A percentile compares a stretch with the other conserved stretches of the same genome.
Evolutionary conservation across 2,797 vertebrate genomes (phyloP).

Genomic region (Capromys pilorides): DNA sequence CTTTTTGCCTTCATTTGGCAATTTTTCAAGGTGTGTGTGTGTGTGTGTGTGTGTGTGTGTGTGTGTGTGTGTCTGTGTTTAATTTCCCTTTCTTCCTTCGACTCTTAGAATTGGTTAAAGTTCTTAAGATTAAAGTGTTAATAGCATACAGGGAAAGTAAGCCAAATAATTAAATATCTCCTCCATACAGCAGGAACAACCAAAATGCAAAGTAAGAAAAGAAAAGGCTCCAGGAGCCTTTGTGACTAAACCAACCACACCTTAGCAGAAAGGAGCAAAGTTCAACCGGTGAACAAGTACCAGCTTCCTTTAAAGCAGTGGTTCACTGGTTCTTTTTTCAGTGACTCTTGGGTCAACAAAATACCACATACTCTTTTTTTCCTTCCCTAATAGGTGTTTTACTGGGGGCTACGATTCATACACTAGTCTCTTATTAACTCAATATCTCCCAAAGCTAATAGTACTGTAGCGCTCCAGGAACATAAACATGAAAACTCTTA

Average conservation of each 20-base stretch:
- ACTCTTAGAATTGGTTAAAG: background rate
- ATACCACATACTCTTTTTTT: background rate
- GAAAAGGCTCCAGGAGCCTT: conserved; percentile 41
- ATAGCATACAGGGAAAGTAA: background rate
- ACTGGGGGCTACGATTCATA: background rate
- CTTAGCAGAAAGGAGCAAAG: conserved; percentile 48
- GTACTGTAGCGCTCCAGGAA: background rate
- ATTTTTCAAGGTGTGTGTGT: background rate
- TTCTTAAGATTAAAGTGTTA: conserved; percentile 17
- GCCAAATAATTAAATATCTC: conserved; percentile 21
- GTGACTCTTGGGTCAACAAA: conserved; percentile 7
- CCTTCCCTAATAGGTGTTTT: background rate
- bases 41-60: background rate
- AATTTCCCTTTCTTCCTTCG: background rate
- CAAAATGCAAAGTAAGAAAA: conserved; percentile 43
- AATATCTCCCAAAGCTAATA: background rate
- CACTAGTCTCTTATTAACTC: background rate
- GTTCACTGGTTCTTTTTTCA: conserved; percentile 22
- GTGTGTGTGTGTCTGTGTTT: background rate
- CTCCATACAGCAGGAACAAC: background rate
- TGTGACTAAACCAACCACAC: conserved; percentile 67
- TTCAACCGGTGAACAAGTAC: conserved; percentile 44
- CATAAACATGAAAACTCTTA: background rate
- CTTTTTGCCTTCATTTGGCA: background rate
- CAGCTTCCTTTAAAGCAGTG: background rate